phyloP scores from a whole-genome alignment of 2,113 vertebrate species.

The Orcinus orca region DNA sequence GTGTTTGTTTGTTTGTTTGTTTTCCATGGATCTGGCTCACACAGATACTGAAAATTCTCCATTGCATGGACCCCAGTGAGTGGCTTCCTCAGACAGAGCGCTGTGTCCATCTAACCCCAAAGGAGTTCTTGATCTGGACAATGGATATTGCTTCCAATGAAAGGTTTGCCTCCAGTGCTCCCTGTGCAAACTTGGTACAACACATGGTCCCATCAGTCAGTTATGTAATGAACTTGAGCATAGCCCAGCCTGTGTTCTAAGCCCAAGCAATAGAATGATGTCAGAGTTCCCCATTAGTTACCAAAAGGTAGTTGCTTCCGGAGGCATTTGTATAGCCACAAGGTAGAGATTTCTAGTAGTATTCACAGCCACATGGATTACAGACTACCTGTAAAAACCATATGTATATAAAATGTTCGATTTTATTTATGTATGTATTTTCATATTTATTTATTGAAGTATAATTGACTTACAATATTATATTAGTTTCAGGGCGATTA shows the following conservation, averaged over 20 bases:
- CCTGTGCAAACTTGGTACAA: not conserved
- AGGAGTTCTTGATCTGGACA: slow-evolving; percentile 86
- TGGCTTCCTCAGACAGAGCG: slow-evolving; percentile 84
- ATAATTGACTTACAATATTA: not conserved
- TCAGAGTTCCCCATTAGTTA: not conserved
- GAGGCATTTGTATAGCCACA: not conserved
- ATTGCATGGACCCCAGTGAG: slow-evolving; percentile 80
- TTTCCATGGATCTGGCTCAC: slow-evolving; percentile 4
- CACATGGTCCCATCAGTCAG: not conserved
- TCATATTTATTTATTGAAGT: not conserved
- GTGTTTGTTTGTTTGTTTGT: not conserved
- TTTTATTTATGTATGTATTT: not conserved
- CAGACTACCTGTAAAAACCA: not conserved
- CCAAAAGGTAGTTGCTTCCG: not conserved
- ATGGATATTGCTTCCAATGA: slow-evolving; percentile 82
- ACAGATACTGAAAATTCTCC: slow-evolving; percentile 90
- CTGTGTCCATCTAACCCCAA: slow-evolving; percentile 78
- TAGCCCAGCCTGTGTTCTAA: not conserved
- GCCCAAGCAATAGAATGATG: not conserved
- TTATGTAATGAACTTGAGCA: not conserved
- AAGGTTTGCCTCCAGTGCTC: slow-evolving; percentile 83
- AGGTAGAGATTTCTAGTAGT: not conserved
- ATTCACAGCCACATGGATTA: not conserved
- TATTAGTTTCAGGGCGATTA: not conserved
- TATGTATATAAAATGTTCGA: not conserved